A percentile compares a stretch with the other conserved stretches of the same genome.
Conservation (phyloP, 2,797 vertebrate species). For the Ataeniobius toweri region DNA sequence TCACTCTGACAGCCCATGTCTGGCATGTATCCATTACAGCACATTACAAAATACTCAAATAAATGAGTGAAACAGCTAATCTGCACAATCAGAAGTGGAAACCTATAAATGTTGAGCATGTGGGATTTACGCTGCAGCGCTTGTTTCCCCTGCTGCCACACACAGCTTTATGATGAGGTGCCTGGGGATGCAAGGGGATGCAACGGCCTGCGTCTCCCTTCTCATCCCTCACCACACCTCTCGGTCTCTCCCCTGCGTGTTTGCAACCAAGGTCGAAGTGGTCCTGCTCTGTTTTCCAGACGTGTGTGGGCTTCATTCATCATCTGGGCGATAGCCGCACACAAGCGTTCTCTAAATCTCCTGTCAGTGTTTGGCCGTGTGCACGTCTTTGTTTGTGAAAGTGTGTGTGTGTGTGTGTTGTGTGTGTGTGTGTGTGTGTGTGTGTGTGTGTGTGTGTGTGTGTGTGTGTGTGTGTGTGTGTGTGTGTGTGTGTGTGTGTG, state of each 20-base stretch:
- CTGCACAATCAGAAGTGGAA: not conserved
- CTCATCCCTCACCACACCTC: constrained; percentile 26
- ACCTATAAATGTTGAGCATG: constrained; percentile 22
- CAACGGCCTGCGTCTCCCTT: constrained; percentile 18
- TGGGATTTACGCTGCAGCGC: constrained; percentile 17
- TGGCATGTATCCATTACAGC: not conserved
- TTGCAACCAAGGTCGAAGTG: constrained; percentile 72
- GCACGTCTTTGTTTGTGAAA: constrained; percentile 1
- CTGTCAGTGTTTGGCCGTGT: constrained; percentile 31
- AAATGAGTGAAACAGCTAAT: not conserved
- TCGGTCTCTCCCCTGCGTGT: constrained; percentile 55
- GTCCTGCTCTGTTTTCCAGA: constrained; percentile 67
- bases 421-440: constrained; percentile 11
- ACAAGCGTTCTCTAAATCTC: constrained; percentile 68
- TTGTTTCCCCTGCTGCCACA: constrained; percentile 28
- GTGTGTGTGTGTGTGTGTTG: not conserved
- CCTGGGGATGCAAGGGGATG: constrained; percentile 3
- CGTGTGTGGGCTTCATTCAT: constrained; percentile 78
- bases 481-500: not conserved
- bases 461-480: not conserved
- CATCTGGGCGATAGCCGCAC: constrained; percentile 64
- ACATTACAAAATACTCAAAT: not conserved
- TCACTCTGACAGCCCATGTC: not conserved
- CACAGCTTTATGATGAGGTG: constrained; percentile 7
- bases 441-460: no score